Evolutionary conservation across 2,113 vertebrate genomes (phyloP).

Genomic region (Corydoras sp.): DNA sequence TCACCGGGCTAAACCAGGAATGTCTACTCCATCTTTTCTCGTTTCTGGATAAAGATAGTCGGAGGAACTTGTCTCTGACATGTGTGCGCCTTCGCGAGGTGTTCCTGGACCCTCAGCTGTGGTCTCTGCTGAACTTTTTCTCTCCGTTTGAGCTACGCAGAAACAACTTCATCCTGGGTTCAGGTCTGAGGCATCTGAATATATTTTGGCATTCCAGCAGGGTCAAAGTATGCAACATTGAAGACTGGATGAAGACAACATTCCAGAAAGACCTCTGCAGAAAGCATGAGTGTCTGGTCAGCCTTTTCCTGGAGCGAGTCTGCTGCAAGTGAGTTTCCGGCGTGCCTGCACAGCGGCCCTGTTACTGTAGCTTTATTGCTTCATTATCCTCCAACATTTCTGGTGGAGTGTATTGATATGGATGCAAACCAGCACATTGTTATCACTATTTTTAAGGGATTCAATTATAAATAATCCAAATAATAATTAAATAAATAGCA

Average conservation of each 20-base stretch:
- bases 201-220: constrained; percentile 87
- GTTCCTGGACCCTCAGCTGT: constrained; percentile 80
- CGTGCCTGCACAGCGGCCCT: no score
- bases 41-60: constrained; percentile 85
- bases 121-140: constrained; percentile 75
- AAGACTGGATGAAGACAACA: constrained; percentile 84
- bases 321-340: constrained; percentile 73
- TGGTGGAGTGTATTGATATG: background rate
- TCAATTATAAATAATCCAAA: constrained; percentile 6
- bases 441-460: no score
- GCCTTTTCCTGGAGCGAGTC: constrained; percentile 74
- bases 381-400: no score
- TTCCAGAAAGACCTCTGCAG: constrained; percentile 86
- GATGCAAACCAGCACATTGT: background rate
- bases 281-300: constrained; percentile 76
- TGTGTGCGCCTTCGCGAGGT: constrained; percentile 69
- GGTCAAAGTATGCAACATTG: constrained; percentile 87
- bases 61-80: constrained; percentile 74
- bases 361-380: no score
- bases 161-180: constrained; percentile 81
- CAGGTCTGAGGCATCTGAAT: constrained; percentile 73
- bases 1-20: constrained; percentile 80
- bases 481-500: no score
- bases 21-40: constrained; percentile 90
- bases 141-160: constrained; percentile 77